Evolutionary conservation across 2,797 vertebrate genomes (phyloP).

Genomic region (Momotus momota): DNA sequence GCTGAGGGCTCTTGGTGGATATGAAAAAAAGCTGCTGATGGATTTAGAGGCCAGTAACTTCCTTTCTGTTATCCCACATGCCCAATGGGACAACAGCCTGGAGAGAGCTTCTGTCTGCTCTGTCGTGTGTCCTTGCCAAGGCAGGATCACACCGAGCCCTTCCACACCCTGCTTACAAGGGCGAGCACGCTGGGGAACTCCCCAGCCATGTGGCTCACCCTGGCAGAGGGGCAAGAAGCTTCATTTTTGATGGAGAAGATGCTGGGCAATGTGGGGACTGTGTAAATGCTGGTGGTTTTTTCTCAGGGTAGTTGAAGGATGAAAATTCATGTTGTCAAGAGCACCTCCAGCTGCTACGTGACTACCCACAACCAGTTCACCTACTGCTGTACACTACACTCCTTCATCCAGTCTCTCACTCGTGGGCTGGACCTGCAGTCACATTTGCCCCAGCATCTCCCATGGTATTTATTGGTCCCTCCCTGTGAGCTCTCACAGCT

Average conservation of each 20-base stretch:
- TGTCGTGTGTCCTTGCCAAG: neutral
- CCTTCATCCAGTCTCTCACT: neutral
- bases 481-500: neutral
- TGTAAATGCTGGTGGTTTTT: neutral
- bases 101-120: neutral
- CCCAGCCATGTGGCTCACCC: neutral
- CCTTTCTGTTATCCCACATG: neutral
- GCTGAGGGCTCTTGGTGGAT: neutral
- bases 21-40: neutral
- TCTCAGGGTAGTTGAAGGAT: neutral
- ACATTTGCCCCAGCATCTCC: rapidly evolving
- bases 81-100: neutral
- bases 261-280: neutral
- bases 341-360: neutral
- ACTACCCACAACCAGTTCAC: neutral
- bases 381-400: rapidly evolving
- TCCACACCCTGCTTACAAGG: neutral
- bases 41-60: neutral
- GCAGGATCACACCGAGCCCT: neutral
- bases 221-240: neutral
- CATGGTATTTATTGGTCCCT: neutral
- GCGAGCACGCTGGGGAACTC: neutral
- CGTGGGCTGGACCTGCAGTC: neutral
- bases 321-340: neutral
- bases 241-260: neutral